These are phyloP conservation scores for Megalurothrips usitatus DNA, from an alignment of 2,888 invertebrate species.

Conservation along the genomic window DNA sequence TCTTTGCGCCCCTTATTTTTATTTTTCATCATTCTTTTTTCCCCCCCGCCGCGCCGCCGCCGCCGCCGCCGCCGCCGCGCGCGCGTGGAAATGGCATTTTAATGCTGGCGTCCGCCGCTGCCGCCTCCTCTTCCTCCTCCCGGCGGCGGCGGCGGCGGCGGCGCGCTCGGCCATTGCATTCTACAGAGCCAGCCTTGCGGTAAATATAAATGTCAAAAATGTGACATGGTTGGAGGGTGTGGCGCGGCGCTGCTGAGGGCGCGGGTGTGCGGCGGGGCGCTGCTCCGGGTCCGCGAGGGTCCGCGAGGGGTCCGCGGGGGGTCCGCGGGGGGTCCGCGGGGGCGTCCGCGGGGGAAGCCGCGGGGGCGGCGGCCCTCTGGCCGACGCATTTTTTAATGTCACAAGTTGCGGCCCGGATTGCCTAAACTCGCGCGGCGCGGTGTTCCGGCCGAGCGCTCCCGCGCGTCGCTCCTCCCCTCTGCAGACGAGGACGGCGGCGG, in stretches of 20 bases:
- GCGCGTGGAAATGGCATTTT: constrained; percentile 21
- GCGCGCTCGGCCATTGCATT: constrained; percentile 12
- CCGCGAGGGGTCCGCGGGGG: background rate
- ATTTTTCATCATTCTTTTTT: background rate
- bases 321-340: background rate
- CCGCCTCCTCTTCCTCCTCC: background rate
- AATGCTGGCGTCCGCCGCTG: background rate
- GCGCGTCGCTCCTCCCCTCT: too few species aligned
- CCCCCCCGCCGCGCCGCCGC: too few species aligned
- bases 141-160: too few species aligned
- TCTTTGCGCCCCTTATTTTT: background rate
- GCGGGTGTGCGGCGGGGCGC: background rate
- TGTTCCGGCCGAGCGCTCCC: too few species aligned
- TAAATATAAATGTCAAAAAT: constrained; percentile 27
- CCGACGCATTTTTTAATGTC: background rate
- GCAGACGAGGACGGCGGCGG: too few species aligned
- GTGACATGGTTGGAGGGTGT: constrained; percentile 2
- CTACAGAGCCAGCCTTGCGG: constrained; percentile 23
- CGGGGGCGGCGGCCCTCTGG: background rate
- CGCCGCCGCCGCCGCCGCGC: too few species aligned
- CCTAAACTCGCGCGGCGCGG: background rate
- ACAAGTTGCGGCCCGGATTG: constrained; percentile 2
- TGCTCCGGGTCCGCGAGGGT: background rate
- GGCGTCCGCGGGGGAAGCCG: background rate
- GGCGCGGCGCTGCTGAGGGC: background rate